A percentile compares a stretch with the other conserved stretches of the same genome.
Conservation (phyloP, 2,888 invertebrate genomes). For the Ethmia dodecea region DNA sequence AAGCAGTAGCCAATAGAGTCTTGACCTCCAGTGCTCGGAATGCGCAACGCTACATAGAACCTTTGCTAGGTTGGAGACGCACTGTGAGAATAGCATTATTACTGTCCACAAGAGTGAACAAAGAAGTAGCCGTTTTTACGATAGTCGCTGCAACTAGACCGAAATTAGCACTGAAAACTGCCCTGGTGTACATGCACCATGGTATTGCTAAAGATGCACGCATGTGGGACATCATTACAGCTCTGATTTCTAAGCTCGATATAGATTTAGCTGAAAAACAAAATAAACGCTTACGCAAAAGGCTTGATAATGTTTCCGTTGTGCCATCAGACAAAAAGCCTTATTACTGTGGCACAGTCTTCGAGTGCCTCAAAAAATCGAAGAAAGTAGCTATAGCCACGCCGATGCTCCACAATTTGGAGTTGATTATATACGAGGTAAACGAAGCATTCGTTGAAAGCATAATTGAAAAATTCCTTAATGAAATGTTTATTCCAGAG, state of each 20-base stretch:
- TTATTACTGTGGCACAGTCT: conserved; percentile 37
- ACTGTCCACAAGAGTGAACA: conserved; percentile 28
- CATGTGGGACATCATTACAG: conserved; percentile 39
- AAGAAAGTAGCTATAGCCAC: conserved; percentile 15
- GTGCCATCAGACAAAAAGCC: conserved; percentile 31
- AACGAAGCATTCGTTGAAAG: conserved; percentile 24
- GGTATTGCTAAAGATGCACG: conserved; percentile 21
- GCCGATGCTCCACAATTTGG: conserved; percentile 27
- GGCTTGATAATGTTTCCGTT: conserved; percentile 16
- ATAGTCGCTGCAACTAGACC: conserved; percentile 30
- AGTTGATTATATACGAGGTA: conserved; percentile 26
- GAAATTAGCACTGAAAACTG: conserved; percentile 30
- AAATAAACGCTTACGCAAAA: conserved; percentile 8
- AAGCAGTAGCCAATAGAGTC: conserved; percentile 38
- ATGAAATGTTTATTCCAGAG: conserved; percentile 19
- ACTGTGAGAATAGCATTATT: conserved; percentile 34
- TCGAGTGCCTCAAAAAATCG: conserved; percentile 21
- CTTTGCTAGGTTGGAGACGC: conserved; percentile 30
- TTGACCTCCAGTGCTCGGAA: conserved; percentile 27
- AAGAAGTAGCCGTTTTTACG: conserved; percentile 23
- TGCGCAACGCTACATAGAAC: conserved; percentile 22
- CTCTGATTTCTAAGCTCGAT: conserved; percentile 26
- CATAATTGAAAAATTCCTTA: conserved; percentile 21
- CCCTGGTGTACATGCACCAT: conserved; percentile 25
- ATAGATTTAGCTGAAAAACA: conserved; percentile 16